phyloP scores from a whole-genome alignment of 2,113 vertebrate species.

The Hydrolagus affinis region DNA sequence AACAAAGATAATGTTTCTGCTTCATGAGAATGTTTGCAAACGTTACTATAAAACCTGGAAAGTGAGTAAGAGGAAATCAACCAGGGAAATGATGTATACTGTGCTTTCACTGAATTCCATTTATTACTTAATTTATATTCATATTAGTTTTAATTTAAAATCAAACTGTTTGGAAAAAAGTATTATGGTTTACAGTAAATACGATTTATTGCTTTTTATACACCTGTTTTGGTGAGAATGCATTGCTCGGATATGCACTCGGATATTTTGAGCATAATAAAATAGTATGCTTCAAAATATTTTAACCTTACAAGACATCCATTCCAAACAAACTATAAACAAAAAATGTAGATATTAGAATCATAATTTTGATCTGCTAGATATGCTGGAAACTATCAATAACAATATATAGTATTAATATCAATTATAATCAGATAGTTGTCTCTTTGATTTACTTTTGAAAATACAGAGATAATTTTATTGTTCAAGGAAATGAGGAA shows the following conservation, averaged over 20 bases:
- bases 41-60: background rate
- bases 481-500: too few relatives aligned
- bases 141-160: background rate
- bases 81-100: background rate
- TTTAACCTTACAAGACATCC: too few relatives aligned
- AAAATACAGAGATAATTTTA: too few relatives aligned
- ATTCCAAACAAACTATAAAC: too few relatives aligned
- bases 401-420: too few relatives aligned
- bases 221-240: background rate
- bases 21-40: background rate
- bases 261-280: background rate
- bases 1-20: background rate
- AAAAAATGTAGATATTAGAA: too few relatives aligned
- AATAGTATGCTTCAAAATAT: background rate
- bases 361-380: too few relatives aligned
- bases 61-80: background rate
- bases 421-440: too few relatives aligned
- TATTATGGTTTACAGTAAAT: background rate
- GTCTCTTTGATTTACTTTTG: too few relatives aligned
- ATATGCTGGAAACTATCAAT: too few relatives aligned
- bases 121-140: background rate
- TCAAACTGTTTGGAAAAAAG: background rate
- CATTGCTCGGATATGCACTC: background rate
- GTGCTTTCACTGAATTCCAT: too few relatives aligned
- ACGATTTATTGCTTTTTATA: background rate